Evolutionary conservation across 64 coral and sea anemone genomes (phyloP).

Genomic region (Porites australiensis): DNA sequence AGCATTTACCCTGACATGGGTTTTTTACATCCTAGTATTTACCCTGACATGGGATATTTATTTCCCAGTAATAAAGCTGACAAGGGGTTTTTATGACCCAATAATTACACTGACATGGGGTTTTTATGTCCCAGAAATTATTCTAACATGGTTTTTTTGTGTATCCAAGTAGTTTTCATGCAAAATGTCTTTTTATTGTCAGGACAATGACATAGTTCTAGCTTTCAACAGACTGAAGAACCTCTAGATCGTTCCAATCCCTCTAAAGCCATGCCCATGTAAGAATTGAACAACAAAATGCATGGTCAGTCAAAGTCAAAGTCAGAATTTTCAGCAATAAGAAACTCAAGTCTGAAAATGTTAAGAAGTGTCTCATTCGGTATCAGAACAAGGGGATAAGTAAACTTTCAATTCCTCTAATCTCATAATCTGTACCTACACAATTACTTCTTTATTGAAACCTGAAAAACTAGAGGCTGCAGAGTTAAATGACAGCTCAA

Average conservation of each 20-base stretch:
- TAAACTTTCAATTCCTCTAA: conserved; percentile 1
- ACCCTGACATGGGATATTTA: neutral
- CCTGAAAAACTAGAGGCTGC: neutral
- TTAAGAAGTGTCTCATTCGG: neutral
- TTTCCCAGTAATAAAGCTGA: neutral
- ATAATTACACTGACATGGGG: neutral
- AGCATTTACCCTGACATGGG: neutral
- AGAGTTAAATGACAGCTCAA: neutral
- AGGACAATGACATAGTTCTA: neutral
- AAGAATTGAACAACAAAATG: neutral
- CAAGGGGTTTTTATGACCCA: neutral
- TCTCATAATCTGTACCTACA: neutral
- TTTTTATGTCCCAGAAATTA: neutral
- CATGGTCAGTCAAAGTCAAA: neutral
- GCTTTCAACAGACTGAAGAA: neutral
- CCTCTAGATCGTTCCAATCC: neutral
- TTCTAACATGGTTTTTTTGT: neutral
- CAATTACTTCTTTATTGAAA: neutral
- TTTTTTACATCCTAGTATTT: neutral
- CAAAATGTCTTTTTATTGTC: neutral
- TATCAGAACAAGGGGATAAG: neutral
- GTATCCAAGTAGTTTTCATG: neutral
- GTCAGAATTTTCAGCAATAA: neutral
- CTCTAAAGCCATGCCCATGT: neutral
- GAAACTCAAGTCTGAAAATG: conserved; percentile 1